A percentile compares a stretch with the other conserved stretches of the same genome.
These are phyloP conservation scores for Ciconia maguari DNA, from an alignment of 2,113 vertebrate genomes.

Conservation along the genomic window DNA sequence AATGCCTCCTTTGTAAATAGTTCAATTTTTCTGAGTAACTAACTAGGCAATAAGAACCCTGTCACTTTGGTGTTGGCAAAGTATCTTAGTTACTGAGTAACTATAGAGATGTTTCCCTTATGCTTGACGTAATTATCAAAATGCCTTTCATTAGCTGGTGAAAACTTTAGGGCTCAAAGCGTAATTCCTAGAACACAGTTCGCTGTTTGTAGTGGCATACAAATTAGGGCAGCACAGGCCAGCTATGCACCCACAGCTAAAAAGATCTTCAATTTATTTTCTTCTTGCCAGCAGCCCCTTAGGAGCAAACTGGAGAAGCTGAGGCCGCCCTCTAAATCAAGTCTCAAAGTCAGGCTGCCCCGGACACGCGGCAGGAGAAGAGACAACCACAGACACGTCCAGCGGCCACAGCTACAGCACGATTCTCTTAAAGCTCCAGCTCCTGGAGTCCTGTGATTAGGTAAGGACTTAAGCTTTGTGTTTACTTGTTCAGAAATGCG, in stretches of 20 bases:
- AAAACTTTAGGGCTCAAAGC: background rate
- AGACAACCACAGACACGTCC: background rate
- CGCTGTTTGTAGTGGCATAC: background rate
- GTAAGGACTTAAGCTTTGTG: background rate
- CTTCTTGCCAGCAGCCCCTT: background rate
- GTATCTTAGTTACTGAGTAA: conserved; percentile 43
- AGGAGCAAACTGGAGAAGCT: background rate
- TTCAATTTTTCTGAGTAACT: conserved; percentile 5
- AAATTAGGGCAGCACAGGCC: background rate
- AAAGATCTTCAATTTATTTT: background rate
- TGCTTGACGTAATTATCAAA: conserved; percentile 3
- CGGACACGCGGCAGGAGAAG: accelerated
- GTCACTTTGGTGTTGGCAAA: conserved; percentile 37
- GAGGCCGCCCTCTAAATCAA: background rate
- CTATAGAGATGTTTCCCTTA: conserved; percentile 30
- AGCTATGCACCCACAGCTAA: background rate
- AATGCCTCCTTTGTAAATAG: conserved; percentile 29
- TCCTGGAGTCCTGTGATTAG: background rate
- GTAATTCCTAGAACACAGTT: background rate
- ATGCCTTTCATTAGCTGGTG: conserved; percentile 3
- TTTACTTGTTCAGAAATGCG: background rate
- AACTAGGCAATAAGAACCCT: conserved; percentile 21
- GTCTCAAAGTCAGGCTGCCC: background rate
- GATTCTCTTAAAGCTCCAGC: background rate
- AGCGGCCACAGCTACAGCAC: background rate